Evolutionary conservation across 1,140 invertebrate genomes (phyloP), one percentile per base, ranked within the genome.

Genomic region (Tetramorium simillimum): DNA sequence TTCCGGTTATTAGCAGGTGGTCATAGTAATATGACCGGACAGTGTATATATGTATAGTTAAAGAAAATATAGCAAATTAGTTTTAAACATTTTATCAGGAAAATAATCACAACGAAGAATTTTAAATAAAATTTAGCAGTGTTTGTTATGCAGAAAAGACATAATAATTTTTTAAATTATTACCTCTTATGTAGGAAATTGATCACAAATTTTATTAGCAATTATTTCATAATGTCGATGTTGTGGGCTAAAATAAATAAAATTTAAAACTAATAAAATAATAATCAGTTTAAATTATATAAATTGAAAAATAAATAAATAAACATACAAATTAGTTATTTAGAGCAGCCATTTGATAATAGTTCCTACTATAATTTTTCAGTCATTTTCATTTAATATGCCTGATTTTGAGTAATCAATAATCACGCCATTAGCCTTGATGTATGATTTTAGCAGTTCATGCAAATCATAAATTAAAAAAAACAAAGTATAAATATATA

Each of bases 311-410:
- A 46, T 12, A 46, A 46, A 1, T 46, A 10, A 14, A 33, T 43
- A 69, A 28, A 28, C 67, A 69, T 69, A 69, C 67, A 69, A 69
- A 12, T 69, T n/a, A 69, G 40, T 69, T 69, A 69, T 69, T n/a
- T 69, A 21, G 9, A 69, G 40, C 40, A 69, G 24, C 24, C 24
- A 28, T 6, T 69, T 69, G 21, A 46, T 49, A 69, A 69, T 12
- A 28, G 40, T 69, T 16, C 40, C 16, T 6, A 69, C 40, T 69
- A 46, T 49, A 69, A 69, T 69, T 46, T 46, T 46, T 0, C 43
- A 10, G 12, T 46, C 43, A 12, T 46, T 46, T 46, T 46, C 43
- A 46, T 46, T 46, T 10, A 46, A 4, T 46, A 10, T 46, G 10
- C 10, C 10, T 46, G 43, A 46, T 2, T 46, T 46, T 46, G 43